Conservation (phyloP, 2,113 vertebrate genomes). For the Edolisoma coerulescens region DNA sequence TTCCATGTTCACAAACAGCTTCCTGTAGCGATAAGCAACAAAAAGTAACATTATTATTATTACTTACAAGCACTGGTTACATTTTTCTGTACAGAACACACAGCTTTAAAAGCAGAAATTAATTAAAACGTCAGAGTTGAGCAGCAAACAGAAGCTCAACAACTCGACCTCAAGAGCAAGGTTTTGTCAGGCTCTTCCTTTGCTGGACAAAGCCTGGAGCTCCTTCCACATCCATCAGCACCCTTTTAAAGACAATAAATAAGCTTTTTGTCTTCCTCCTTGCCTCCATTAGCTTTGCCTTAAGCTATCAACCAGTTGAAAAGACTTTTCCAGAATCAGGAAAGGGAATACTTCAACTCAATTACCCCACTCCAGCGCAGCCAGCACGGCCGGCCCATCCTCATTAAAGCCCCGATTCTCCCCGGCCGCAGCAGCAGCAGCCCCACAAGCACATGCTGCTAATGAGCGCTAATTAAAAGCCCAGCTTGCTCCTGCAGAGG, state of each 20-base stretch:
- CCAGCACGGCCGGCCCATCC: not conserved
- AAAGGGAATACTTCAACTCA: slow-evolving; percentile 44
- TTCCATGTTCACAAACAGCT: not conserved
- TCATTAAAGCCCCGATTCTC: slow-evolving; percentile 19
- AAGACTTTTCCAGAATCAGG: slow-evolving; percentile 6
- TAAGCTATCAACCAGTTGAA: slow-evolving; percentile 30
- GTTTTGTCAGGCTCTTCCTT: not conserved
- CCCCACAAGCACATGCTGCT: not conserved
- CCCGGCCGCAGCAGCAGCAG: not conserved
- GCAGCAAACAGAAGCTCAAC: not conserved
- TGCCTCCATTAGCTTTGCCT: slow-evolving; percentile 33
- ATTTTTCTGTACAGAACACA: not conserved
- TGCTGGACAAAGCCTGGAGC: not conserved
- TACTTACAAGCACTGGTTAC: not conserved
- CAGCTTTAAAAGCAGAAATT: not conserved
- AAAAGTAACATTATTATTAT: too few species aligned
- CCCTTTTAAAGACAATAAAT: slow-evolving; percentile 11
- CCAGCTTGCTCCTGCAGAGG: not conserved
- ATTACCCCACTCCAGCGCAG: slow-evolving; percentile 15
- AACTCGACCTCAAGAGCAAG: not conserved
- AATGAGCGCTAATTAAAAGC: slow-evolving; percentile 56
- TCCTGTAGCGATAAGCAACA: not conserved
- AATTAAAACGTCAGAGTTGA: not conserved
- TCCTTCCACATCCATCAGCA: not conserved
- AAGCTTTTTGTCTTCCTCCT: slow-evolving; percentile 10